Percentiles rank a stretch among this genome's conserved stretches.
Conservation (phyloP, 2,888 invertebrate species). For the Mythimna ferrago region DNA sequence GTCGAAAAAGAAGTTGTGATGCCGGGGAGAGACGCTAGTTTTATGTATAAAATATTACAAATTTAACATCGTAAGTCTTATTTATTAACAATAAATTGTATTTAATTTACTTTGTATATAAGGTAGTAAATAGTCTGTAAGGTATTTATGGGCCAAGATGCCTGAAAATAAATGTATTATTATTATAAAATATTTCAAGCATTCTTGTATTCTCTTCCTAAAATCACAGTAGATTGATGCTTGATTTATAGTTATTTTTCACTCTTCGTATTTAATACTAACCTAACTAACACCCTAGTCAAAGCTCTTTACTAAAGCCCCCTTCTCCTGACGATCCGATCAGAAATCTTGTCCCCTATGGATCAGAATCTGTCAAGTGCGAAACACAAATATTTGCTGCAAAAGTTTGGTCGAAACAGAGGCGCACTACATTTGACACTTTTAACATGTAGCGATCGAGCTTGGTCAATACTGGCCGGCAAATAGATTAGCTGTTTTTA, state of each 20-base stretch:
- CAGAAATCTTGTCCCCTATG: slow-evolving; percentile 50
- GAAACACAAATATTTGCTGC: slow-evolving; percentile 78
- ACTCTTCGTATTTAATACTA: neutral
- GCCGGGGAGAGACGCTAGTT: too few relatives aligned
- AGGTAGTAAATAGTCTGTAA: too few relatives aligned
- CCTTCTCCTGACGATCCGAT: slow-evolving; percentile 34
- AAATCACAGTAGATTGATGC: neutral
- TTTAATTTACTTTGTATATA: too few relatives aligned
- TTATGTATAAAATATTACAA: neutral
- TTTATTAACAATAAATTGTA: too few relatives aligned
- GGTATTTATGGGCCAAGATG: too few relatives aligned
- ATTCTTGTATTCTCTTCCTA: neutral
- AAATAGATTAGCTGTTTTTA: slow-evolving; percentile 76
- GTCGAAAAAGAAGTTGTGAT: too few relatives aligned
- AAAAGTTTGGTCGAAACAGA: slow-evolving; percentile 75
- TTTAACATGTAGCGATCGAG: slow-evolving; percentile 75
- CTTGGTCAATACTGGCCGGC: slow-evolving; percentile 75
- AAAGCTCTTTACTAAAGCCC: neutral
- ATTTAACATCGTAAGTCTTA: too few relatives aligned
- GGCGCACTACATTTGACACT: slow-evolving; percentile 76
- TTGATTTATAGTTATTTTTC: too few relatives aligned
- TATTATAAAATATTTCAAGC: neutral
- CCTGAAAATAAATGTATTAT: too few relatives aligned
- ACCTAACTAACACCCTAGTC: neutral
- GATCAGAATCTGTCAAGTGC: slow-evolving; percentile 71